Evolutionary conservation across 2,888 invertebrate species (phyloP), one percentile per base, ranked within the genome.

Genomic region (Amphiduros pacificus): DNA sequence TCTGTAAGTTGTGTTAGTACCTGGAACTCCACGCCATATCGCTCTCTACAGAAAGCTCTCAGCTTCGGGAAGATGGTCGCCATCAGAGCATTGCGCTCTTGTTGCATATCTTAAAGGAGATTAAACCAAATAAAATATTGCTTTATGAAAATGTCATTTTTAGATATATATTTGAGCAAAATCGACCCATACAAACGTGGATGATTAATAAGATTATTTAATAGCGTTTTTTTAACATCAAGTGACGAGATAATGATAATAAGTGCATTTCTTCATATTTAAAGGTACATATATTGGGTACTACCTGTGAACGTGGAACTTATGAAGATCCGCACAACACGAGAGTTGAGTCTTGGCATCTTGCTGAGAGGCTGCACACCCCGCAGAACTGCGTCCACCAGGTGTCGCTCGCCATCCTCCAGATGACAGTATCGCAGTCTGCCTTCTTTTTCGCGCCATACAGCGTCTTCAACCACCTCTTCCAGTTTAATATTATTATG

Each of bases 251-350:
- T n/a, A n/a, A n/a, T n/a, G n/a, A n/a, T n/a, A n/a, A n/a, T n/a
- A n/a, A n/a, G n/a, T n/a, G n/a, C n/a, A n/a, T n/a, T n/a, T n/a
- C n/a, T n/a, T n/a, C n/a, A n/a, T n/a, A n/a, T n/a, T n/a, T n/a
- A n/a, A n/a, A n/a, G n/a, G n/a, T n/a, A n/a, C n/a, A n/a, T n/a
- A n/a, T n/a, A n/a, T n/a, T n/a, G n/a, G 0, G 32, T 52, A 67
- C 80, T 84, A 93, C 95, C 95, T 77, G 96, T 97, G 77, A 97
- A 97, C 0, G 97, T 97, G 1, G 96, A 96, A 78, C 95, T 95
- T 69, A 95, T 95, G 81, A 97, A 97, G 73, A 97, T 96, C 73
- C 96, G 87, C 40, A 97, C 96, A 75, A 97, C 94, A 86, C 96
- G 95, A 49, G 95, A 95, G 84, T 94, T 94, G 70, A 96, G 93